Evolutionary conservation across 37 sponge, comb jelly and placozoan genomes (phyloP).

Genomic region (Cladorhizidae sp.): DNA sequence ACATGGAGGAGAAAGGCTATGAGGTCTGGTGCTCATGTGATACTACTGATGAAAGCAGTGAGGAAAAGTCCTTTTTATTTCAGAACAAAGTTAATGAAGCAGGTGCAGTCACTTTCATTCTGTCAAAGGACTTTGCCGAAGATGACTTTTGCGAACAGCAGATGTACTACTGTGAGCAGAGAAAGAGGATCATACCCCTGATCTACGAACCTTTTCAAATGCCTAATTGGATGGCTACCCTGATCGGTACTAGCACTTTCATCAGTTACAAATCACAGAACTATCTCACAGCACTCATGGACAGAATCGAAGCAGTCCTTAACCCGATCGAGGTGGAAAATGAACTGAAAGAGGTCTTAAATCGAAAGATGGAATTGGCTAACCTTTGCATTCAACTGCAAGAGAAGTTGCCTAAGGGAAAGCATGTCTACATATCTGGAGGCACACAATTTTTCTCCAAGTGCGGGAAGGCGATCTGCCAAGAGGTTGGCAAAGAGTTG

Average conservation of each 20-base stretch:
- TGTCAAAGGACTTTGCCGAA: constrained; percentile 61
- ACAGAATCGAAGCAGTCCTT: constrained; percentile 41
- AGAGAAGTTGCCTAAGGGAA: constrained; percentile 44
- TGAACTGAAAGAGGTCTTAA: constrained; percentile 11
- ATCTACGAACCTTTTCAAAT: constrained; percentile 48
- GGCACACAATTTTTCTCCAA: constrained; percentile 68
- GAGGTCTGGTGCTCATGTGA: constrained; percentile 60
- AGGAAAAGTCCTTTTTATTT: constrained; percentile 20
- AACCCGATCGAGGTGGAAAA: constrained; percentile 40
- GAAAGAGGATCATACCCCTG: constrained; percentile 77
- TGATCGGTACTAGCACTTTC: constrained; percentile 76
- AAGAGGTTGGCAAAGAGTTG: constrained; percentile 61
- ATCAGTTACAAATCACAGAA: constrained; percentile 36
- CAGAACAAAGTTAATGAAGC: constrained; percentile 66
- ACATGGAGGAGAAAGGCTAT: constrained; percentile 28
- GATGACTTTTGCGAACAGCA: constrained; percentile 59
- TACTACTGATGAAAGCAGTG: not conserved
- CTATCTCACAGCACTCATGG: constrained; percentile 28
- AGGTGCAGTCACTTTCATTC: constrained; percentile 64
- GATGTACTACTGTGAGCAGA: constrained; percentile 84
- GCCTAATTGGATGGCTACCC: constrained; percentile 76
- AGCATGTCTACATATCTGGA: constrained; percentile 76
- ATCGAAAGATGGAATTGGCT: constrained; percentile 28
- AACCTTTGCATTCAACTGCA: constrained; percentile 36
- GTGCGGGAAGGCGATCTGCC: constrained; percentile 61